A percentile compares a stretch with the other conserved stretches of the same genome.
Conservation (phyloP, 1,140 invertebrate species). For the Eriosoma lanigerum region DNA sequence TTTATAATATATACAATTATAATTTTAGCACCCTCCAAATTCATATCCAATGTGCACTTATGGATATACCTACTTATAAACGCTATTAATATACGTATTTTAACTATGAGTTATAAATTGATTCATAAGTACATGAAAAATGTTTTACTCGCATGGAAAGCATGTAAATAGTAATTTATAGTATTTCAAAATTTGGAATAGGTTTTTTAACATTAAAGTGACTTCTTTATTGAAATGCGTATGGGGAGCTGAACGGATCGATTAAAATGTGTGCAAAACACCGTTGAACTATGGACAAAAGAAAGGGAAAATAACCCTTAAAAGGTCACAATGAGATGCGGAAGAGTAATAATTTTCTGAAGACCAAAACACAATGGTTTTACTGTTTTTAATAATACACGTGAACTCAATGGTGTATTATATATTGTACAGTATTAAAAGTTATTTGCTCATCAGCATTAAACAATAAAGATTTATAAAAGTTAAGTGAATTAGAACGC, state of each 20-base stretch:
- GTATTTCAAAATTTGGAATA: neutral
- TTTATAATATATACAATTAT: too few relatives aligned
- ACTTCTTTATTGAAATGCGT: constrained; percentile 17
- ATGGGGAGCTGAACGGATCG: neutral
- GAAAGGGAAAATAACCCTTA: constrained; percentile 30
- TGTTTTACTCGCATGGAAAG: neutral
- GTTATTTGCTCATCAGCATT: constrained; percentile 3
- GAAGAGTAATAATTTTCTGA: constrained; percentile 35
- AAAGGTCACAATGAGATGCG: neutral
- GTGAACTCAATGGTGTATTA: neutral
- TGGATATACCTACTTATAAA: too few relatives aligned
- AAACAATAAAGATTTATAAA: neutral
- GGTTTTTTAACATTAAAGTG: neutral
- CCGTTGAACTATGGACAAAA: constrained; percentile 12
- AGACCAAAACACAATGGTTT: neutral
- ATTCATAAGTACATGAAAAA: too few relatives aligned
- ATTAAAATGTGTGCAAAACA: constrained; percentile 42
- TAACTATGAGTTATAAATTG: too few relatives aligned
- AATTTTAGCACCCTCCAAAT: too few relatives aligned
- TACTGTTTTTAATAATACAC: constrained; percentile 23
- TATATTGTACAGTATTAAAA: constrained; percentile 14
- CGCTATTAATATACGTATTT: too few relatives aligned
- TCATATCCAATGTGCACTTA: too few relatives aligned
- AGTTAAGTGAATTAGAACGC: constrained; percentile 31
- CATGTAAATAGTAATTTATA: neutral